phyloP scores from a whole-genome alignment of 1,140 invertebrate genomes.

The Druon quercuslanigerum region DNA sequence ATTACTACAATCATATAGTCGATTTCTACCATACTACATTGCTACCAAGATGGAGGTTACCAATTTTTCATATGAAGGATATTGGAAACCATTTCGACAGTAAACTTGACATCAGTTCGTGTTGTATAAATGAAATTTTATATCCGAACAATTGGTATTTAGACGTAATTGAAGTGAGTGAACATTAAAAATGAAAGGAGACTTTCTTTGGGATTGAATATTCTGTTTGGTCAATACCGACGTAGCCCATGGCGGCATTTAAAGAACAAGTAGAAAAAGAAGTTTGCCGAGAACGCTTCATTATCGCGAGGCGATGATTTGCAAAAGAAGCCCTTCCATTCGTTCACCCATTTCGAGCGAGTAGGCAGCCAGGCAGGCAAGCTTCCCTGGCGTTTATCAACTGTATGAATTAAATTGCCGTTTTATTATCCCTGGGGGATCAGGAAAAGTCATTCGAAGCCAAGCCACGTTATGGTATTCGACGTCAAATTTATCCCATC shows the following conservation, averaged over 20 bases:
- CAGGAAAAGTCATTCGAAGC: conserved; percentile 44
- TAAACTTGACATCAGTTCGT: no score
- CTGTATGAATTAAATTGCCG: conserved; percentile 76
- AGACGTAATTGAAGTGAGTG: background rate
- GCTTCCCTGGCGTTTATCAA: conserved; percentile 68
- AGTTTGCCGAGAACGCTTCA: conserved; percentile 40
- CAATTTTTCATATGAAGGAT: no score
- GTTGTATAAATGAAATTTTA: no score
- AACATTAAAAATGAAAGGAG: background rate
- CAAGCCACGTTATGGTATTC: conserved; percentile 42
- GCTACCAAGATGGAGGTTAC: no score
- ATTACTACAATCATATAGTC: no score
- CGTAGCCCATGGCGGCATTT: conserved; percentile 1
- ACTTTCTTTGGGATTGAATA: conserved; percentile 4
- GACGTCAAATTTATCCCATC: conserved; percentile 35
- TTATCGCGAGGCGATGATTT: conserved; percentile 68
- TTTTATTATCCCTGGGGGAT: conserved; percentile 72
- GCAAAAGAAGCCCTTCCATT: conserved; percentile 70
- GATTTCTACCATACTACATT: no score
- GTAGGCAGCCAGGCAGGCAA: conserved; percentile 41
- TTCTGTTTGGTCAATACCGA: conserved; percentile 13
- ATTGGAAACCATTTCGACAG: no score
- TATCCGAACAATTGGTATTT: no score
- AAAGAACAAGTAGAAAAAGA: conserved; percentile 32
- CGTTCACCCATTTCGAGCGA: conserved; percentile 55